A percentile compares a stretch with the other conserved stretches of the same genome.
Evolutionary conservation across 1,140 invertebrate species (phyloP).

Genomic region (Danaus melanippus): DNA sequence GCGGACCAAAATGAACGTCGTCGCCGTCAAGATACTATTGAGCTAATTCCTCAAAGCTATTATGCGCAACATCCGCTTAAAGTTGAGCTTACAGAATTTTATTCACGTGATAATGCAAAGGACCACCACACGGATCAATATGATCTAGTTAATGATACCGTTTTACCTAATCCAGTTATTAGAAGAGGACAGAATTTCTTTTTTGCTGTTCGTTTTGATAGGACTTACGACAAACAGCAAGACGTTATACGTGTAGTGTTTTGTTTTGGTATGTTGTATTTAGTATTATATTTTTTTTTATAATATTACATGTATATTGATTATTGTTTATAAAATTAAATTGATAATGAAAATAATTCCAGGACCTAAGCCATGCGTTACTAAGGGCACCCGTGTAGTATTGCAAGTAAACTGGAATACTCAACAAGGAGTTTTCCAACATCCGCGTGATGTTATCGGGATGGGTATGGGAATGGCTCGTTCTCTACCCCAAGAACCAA

Average conservation of each 20-base stretch:
- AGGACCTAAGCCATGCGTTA: slow-evolving; percentile 77
- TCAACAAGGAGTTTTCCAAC: slow-evolving; percentile 60
- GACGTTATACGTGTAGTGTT: slow-evolving; percentile 68
- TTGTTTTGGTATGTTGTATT: slow-evolving; percentile 55
- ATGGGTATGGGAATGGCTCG: slow-evolving; percentile 53
- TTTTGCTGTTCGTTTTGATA: slow-evolving; percentile 74
- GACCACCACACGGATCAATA: slow-evolving; percentile 78
- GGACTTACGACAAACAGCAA: slow-evolving; percentile 66
- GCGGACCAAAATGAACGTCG: slow-evolving; percentile 69
- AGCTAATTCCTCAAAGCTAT: slow-evolving; percentile 65
- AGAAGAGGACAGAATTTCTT: slow-evolving; percentile 77
- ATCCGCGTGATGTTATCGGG: slow-evolving; percentile 60
- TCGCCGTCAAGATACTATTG: slow-evolving; percentile 66
- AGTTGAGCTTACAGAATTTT: slow-evolving; percentile 76
- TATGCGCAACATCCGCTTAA: slow-evolving; percentile 72
- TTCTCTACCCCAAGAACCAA: slow-evolving; percentile 51
- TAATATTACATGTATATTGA: not conserved
- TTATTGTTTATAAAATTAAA: no score
- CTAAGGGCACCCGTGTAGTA: slow-evolving; percentile 77
- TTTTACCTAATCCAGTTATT: slow-evolving; percentile 72
- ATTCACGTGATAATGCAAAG: slow-evolving; percentile 76
- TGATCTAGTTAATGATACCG: slow-evolving; percentile 73
- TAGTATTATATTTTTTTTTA: slow-evolving; percentile 1
- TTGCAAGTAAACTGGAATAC: slow-evolving; percentile 71
- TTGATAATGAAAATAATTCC: slow-evolving; percentile 16